These are phyloP conservation scores for Belonocnema kinseyi DNA, from an alignment of 1,140 invertebrate genomes.

Conservation along the genomic window DNA sequence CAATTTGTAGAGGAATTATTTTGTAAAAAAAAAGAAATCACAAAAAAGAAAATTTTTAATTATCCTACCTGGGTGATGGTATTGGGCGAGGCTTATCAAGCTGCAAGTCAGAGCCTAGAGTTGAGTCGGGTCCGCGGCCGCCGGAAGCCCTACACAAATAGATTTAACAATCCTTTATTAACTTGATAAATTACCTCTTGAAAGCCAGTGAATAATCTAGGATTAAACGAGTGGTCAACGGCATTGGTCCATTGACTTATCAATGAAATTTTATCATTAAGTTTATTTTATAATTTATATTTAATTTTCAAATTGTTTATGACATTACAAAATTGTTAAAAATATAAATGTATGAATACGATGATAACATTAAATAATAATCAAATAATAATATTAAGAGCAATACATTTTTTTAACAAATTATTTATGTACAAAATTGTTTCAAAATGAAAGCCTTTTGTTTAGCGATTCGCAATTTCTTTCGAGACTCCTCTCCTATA, in stretches of 20 bases:
- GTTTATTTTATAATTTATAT: too few relatives aligned
- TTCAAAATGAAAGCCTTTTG: too few relatives aligned
- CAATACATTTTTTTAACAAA: too few relatives aligned
- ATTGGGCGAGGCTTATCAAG: conserved; percentile 66
- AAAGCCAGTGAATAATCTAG: not conserved
- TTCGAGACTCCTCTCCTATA: too few relatives aligned
- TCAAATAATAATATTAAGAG: too few relatives aligned
- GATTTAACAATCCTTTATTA: conserved; percentile 48
- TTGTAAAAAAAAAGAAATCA: not conserved
- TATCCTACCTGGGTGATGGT: conserved; percentile 65
- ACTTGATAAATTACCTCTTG: not conserved
- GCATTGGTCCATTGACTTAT: not conserved
- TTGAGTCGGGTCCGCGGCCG: conserved; percentile 65
- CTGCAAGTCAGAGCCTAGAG: conserved; percentile 62
- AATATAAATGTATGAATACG: too few relatives aligned
- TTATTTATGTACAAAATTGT: too few relatives aligned
- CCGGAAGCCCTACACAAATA: conserved; percentile 67
- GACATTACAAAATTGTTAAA: too few relatives aligned
- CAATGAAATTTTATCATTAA: not conserved
- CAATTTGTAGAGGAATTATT: too few relatives aligned
- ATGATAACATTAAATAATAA: too few relatives aligned
- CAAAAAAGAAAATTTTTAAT: not conserved
- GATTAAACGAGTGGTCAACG: not conserved
- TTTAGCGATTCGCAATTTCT: too few relatives aligned
- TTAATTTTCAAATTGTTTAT: too few relatives aligned